phyloP scores from a whole-genome alignment of 2,113 vertebrate species.

The Podarcis raffonei region DNA sequence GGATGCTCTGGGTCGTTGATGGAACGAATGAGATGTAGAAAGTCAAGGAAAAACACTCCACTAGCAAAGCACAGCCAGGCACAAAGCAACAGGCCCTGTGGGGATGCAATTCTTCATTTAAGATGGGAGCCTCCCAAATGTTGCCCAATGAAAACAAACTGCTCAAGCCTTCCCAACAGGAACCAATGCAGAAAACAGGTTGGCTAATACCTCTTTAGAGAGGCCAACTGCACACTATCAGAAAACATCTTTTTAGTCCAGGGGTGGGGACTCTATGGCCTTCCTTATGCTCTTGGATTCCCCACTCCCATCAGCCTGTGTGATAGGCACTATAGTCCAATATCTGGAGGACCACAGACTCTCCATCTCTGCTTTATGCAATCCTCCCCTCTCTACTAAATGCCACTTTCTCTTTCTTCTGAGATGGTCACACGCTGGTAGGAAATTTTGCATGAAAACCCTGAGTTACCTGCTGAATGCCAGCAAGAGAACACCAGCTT shows the following conservation, averaged over 20 bases:
- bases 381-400: background rate
- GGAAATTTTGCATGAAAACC: background rate
- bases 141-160: background rate
- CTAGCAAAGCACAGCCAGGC: background rate
- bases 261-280: no score
- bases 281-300: no score
- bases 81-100: background rate
- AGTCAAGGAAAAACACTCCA: conserved; percentile 80
- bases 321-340: no score
- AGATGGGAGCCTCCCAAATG: background rate
- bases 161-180: background rate
- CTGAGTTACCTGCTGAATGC: no score
- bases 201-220: background rate
- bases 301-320: no score
- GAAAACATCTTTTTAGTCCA: background rate
- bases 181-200: background rate
- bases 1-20: conserved; percentile 97
- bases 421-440: background rate
- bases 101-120: background rate
- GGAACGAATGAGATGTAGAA: conserved; percentile 89
- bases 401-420: background rate
- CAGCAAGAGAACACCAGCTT: background rate
- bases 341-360: no score
- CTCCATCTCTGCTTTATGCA: no score
- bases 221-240: background rate